phyloP scores from a whole-genome alignment of 2,888 invertebrate species.

The Dasypogon diadema region DNA sequence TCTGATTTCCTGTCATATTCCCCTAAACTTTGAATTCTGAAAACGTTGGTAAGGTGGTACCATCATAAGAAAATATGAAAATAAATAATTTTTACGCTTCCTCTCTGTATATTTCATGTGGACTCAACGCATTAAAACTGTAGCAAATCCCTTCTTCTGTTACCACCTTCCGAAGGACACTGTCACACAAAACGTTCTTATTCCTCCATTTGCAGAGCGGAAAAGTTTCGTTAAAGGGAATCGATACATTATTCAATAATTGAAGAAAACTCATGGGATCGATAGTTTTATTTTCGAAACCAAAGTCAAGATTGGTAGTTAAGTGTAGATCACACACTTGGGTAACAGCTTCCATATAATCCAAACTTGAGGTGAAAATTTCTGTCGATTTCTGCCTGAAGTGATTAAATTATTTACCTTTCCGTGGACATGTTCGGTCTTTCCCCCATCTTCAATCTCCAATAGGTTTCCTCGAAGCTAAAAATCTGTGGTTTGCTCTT shows the following conservation, averaged over 20 bases:
- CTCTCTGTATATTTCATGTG: constrained; percentile 61
- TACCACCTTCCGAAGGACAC: constrained; percentile 74
- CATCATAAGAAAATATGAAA: too few relatives aligned
- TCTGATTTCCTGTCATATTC: background rate
- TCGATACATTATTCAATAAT: constrained; percentile 71
- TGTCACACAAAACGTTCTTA: constrained; percentile 69
- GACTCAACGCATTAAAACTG: constrained; percentile 76
- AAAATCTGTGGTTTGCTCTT: constrained; percentile 66
- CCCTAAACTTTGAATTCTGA: background rate
- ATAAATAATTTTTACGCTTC: constrained; percentile 58
- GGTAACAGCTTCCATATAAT: constrained; percentile 61
- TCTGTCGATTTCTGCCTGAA: background rate
- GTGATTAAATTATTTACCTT: background rate
- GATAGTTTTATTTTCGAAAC: constrained; percentile 69
- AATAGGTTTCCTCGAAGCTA: constrained; percentile 28
- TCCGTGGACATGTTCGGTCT: constrained; percentile 3
- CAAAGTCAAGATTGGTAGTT: constrained; percentile 61
- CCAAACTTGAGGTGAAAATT: too few relatives aligned
- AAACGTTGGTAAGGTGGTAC: too few relatives aligned
- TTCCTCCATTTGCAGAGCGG: constrained; percentile 74
- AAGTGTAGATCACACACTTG: constrained; percentile 66
- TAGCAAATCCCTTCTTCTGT: constrained; percentile 81
- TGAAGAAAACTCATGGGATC: constrained; percentile 72
- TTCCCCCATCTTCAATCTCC: background rate
- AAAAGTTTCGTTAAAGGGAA: constrained; percentile 71